Base-by-base conservation (phyloP, 1,140 invertebrate species). In the Drosophila pallidifrons region DNA sequence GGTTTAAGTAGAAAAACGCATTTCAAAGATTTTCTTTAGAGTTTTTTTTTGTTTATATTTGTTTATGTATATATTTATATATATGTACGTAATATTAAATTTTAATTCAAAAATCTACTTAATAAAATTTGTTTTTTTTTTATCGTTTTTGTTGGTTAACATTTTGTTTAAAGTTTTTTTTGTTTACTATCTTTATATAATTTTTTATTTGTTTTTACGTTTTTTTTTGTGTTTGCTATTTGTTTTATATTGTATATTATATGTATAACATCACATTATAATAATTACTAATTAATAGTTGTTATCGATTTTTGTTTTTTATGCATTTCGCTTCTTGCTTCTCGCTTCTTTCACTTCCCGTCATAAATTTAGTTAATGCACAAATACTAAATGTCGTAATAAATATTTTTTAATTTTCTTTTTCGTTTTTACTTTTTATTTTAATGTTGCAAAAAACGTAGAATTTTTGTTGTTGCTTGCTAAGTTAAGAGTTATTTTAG, bases 201-300 rank as follows among this genome's bases (percentile, higher is more conserved):
- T 66, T 69, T 70, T 88, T 76, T 76, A 68, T 69, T 16, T 79
- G 57, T 76, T 65, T 76, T 76, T 74, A 15, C 10, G 3, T 32
- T 57, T 65, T 65, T 43, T 60, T 63, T 61, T 58, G 20, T 73
- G 51, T 60, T 66, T 41, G 10, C 41, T 43, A 43, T 43, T 75
- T 52, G 41, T 41, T 74, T 63, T 41, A 43, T 69, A 72, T 77
- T 77, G 63, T 77, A 75, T 77, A 82, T 85, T 75, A 77, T 91
- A 91, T 88, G 75, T 91, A 83, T 91, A 91, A 91, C 88, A 91
- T 91, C 88, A 91, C 88, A 91, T 91, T 91, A 91, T 87, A 91
- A 87, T 91, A 91, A 81, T 88, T 91, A 91, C 78, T 91, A 91
- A 88, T 82, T 78, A 86, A 81, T 91, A 91, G 76, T 77, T 74